Percentiles rank a stretch among this genome's conserved stretches.
These are phyloP conservation scores for Manis javanica DNA, from an alignment of 2,797 vertebrate species.

Conservation along the genomic window DNA sequence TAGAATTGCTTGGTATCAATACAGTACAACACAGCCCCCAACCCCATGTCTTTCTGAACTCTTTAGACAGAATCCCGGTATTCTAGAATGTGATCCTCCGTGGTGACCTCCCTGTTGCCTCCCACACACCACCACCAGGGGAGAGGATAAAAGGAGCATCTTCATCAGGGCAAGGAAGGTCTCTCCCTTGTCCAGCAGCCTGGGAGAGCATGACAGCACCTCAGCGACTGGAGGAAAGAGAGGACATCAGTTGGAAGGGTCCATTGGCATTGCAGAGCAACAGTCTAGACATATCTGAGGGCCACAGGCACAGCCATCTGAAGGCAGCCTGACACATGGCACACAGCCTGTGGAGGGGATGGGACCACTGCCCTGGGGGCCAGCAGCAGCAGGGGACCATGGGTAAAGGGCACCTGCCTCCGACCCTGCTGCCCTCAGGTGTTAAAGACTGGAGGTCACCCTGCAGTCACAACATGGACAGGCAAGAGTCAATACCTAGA, in stretches of 20 bases:
- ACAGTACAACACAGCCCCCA: neutral
- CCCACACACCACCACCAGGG: neutral
- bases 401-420: neutral
- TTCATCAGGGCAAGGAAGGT: neutral
- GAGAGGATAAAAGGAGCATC: neutral
- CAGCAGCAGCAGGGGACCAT: too few relatives aligned
- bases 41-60: neutral
- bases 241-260: neutral
- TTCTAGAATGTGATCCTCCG: neutral
- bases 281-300: neutral
- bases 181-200: neutral
- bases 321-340: fast-evolving
- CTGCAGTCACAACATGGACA: neutral
- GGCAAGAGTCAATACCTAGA: neutral
- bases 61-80: neutral
- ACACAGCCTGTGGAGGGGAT: neutral
- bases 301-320: neutral
- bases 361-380: neutral
- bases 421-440: neutral
- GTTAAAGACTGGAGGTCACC: neutral
- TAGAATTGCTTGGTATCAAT: neutral
- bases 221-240: neutral
- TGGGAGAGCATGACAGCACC: neutral
- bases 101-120: neutral
- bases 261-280: neutral